Conservation (phyloP, 2,113 vertebrate species). For the Lonchura striata region DNA sequence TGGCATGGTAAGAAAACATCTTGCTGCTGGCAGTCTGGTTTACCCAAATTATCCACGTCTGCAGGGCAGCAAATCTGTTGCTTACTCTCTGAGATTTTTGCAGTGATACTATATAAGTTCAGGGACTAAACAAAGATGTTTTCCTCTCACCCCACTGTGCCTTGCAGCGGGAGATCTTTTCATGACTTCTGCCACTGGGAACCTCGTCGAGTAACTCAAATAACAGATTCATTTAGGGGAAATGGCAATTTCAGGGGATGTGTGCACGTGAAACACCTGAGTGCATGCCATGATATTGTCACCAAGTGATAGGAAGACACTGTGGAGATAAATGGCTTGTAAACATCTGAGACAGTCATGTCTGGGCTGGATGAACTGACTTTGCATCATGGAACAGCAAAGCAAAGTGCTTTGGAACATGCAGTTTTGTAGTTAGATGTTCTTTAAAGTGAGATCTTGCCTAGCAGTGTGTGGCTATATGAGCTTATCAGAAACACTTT, state of each 20-base stretch:
- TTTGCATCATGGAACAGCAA: background rate
- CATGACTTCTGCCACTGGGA: rapidly evolving
- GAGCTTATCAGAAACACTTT: background rate
- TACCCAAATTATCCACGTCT: background rate
- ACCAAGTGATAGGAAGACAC: background rate
- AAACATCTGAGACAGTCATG: background rate
- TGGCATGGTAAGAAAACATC: background rate
- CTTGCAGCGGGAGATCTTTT: background rate
- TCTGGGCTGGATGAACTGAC: background rate
- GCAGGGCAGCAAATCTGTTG: background rate
- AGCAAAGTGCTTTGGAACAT: background rate
- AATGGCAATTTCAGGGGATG: background rate
- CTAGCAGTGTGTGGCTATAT: rapidly evolving
- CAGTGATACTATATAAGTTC: background rate
- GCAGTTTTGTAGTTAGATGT: background rate
- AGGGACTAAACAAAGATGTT: background rate
- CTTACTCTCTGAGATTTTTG: background rate
- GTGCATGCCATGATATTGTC: background rate
- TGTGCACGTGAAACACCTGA: rapidly evolving
- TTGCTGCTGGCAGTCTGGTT: background rate
- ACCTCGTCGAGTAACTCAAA: background rate
- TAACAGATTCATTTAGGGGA: background rate
- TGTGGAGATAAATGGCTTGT: background rate
- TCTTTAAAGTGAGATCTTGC: background rate
- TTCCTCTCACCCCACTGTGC: background rate